Evolutionary conservation across 2,113 vertebrate species (phyloP).

Genomic region (Toxostoma redivivum): DNA sequence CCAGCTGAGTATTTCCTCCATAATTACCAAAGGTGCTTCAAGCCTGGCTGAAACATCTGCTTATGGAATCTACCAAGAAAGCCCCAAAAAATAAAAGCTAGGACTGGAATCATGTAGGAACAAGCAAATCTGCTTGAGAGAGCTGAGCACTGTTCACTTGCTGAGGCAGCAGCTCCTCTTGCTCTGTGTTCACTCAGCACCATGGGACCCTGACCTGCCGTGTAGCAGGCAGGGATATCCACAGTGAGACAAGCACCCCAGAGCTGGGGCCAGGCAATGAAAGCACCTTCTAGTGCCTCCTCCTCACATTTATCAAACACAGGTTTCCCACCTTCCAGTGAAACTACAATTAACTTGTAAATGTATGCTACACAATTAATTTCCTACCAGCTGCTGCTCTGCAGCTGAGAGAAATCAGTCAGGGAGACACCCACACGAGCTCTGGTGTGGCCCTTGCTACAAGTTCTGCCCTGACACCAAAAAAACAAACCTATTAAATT

Average conservation of each 20-base stretch:
- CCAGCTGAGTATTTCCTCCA: neutral
- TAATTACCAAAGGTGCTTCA: neutral
- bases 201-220: fast-evolving
- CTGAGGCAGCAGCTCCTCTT: neutral
- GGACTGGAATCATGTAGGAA: neutral
- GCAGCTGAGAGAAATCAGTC: neutral
- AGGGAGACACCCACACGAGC: neutral
- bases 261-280: neutral
- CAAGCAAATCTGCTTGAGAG: neutral
- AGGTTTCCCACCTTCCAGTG: neutral
- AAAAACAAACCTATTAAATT: neutral
- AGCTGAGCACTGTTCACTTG: neutral
- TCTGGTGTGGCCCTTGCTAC: neutral
- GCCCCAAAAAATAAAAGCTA: neutral
- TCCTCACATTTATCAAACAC: neutral
- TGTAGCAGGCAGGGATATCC: neutral
- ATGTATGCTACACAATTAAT: neutral
- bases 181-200: neutral
- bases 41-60: neutral
- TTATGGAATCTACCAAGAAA: neutral
- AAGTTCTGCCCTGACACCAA: neutral
- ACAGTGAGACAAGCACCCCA: neutral
- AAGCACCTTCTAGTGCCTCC: neutral
- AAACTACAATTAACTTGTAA: slow-evolving; percentile 34
- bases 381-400: neutral